A percentile compares a stretch with the other conserved stretches of the same genome.
phyloP scores from a whole-genome alignment of 2,113 vertebrate species.

The Melierax canorus region DNA sequence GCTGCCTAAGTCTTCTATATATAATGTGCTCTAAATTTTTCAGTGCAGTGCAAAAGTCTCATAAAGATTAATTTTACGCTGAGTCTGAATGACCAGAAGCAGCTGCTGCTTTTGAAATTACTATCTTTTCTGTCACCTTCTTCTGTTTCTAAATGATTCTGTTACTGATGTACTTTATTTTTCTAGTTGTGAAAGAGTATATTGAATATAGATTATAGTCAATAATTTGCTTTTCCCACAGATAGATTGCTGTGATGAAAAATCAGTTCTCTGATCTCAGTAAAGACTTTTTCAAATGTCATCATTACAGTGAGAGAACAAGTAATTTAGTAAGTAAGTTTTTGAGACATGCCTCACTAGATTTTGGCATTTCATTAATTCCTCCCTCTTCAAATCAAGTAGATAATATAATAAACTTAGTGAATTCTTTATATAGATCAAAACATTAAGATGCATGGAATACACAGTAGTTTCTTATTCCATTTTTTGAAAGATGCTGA shows the following conservation, averaged over 20 bases:
- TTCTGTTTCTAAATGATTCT: background rate
- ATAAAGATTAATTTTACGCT: background rate
- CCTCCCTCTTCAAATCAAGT: background rate
- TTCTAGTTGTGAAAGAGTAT: background rate
- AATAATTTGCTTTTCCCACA: background rate
- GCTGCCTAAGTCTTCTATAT: background rate
- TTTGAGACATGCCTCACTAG: background rate
- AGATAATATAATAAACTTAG: background rate
- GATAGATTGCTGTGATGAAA: background rate
- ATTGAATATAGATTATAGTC: background rate
- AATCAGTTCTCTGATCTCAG: background rate
- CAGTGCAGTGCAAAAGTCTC: background rate
- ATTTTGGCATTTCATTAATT: constrained; percentile 13
- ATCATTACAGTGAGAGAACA: background rate
- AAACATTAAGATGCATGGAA: background rate
- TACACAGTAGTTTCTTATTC: background rate
- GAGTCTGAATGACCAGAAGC: background rate
- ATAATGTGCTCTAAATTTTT: background rate
- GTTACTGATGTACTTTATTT: background rate
- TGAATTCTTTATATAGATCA: background rate
- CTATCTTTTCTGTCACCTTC: background rate
- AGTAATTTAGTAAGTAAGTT: background rate
- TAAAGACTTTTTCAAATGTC: background rate
- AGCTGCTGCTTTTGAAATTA: background rate
- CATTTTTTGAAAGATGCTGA: background rate